A percentile compares a stretch with the other conserved stretches of the same genome.
These are phyloP conservation scores for Drosophila aldrichi DNA, from an alignment of 2,888 invertebrate genomes.

Conservation along the genomic window DNA sequence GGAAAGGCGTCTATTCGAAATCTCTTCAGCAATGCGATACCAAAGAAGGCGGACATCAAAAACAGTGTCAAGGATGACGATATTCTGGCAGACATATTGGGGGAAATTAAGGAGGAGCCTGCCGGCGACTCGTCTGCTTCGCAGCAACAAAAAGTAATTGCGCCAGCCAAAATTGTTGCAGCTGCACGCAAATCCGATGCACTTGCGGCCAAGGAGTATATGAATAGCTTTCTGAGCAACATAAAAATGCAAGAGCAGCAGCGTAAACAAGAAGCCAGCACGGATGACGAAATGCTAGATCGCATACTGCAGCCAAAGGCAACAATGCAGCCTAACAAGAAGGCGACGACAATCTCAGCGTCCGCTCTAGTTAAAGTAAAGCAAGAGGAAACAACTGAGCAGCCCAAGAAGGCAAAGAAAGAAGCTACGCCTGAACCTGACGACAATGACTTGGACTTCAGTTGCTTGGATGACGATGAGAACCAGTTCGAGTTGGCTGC, in stretches of 20 bases:
- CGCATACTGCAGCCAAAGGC: slow-evolving; percentile 80
- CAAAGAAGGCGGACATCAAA: slow-evolving; percentile 89
- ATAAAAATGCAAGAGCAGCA: slow-evolving; percentile 79
- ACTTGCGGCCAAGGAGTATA: slow-evolving; percentile 84
- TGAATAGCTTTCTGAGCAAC: slow-evolving; percentile 83
- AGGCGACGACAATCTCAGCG: slow-evolving; percentile 3
- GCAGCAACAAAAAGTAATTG: slow-evolving; percentile 58
- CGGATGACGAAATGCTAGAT: slow-evolving; percentile 83
- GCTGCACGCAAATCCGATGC: slow-evolving; percentile 72
- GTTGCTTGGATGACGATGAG: slow-evolving; percentile 84
- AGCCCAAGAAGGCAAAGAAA: slow-evolving; percentile 22
- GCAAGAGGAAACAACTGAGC: slow-evolving; percentile 15
- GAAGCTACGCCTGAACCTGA: slow-evolving; percentile 39
- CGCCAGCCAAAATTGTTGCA: slow-evolving; percentile 69
- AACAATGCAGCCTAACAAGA: slow-evolving; percentile 41
- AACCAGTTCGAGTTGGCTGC: slow-evolving; percentile 75
- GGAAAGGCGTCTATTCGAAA: slow-evolving; percentile 91
- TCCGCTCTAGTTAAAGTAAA: slow-evolving; percentile 23
- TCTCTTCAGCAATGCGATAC: slow-evolving; percentile 92
- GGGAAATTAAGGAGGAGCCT: slow-evolving; percentile 87
- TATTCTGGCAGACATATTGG: slow-evolving; percentile 90
- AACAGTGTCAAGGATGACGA: slow-evolving; percentile 93
- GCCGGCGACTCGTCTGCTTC: slow-evolving; percentile 8
- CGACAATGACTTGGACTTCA: slow-evolving; percentile 83
- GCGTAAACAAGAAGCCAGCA: slow-evolving; percentile 69